Conservation (phyloP, 2,888 invertebrate species). For the Opisthograptis luteolata region DNA sequence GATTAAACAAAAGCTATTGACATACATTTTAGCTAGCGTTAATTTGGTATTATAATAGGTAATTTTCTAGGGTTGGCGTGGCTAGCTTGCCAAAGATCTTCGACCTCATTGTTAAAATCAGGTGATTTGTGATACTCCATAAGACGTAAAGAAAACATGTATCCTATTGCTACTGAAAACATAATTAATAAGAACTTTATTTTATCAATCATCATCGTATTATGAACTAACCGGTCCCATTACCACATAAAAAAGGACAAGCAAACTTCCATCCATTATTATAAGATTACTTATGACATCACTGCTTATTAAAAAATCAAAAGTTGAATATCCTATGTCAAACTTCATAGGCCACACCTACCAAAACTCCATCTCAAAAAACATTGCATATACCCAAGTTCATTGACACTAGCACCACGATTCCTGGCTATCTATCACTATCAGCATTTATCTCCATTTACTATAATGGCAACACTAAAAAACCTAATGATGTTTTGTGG, state of each 20-base stretch:
- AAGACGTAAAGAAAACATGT: too few species aligned
- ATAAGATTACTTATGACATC: constrained; percentile 20
- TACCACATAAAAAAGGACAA: neutral
- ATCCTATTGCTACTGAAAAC: neutral
- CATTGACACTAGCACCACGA: constrained; percentile 34
- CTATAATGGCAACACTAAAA: constrained; percentile 50
- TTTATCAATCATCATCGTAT: constrained; percentile 9
- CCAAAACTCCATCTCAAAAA: constrained; percentile 16
- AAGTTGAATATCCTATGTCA: constrained; percentile 24
- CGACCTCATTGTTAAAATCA: too few species aligned
- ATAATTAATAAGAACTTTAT: neutral
- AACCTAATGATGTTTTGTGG: constrained; percentile 63
- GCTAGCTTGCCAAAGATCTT: too few species aligned
- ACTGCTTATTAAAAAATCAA: constrained; percentile 23
- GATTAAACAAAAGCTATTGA: too few species aligned
- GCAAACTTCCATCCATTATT: neutral
- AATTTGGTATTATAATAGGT: neutral
- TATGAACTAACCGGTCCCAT: constrained; percentile 12
- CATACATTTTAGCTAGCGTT: too few species aligned
- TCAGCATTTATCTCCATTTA: constrained; percentile 54
- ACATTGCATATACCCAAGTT: constrained; percentile 25
- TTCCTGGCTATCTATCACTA: constrained; percentile 35
- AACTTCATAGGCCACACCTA: constrained; percentile 25
- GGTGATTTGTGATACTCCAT: too few species aligned
- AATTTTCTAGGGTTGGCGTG: too few species aligned